Evolutionary conservation across 2,113 vertebrate species (phyloP).

Genomic region (Callipepla californica): DNA sequence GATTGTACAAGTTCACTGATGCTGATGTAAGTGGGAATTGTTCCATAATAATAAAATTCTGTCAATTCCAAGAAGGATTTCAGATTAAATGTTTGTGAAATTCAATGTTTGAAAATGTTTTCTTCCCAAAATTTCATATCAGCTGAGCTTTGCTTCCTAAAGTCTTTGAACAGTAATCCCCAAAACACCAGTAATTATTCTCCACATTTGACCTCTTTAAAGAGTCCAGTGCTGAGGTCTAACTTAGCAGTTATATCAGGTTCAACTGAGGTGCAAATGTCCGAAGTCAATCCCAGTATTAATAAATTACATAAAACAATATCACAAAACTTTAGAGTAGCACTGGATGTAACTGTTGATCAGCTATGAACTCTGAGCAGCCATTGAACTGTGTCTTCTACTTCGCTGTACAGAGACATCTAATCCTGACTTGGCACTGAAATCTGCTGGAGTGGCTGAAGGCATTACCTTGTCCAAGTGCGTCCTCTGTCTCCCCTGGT

Average conservation of each 20-base stretch:
- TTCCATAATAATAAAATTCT: neutral
- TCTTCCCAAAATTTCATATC: neutral
- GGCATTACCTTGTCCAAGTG: neutral
- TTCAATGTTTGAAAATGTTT: neutral
- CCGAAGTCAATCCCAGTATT: neutral
- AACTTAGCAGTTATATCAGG: neutral
- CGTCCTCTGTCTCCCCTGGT: neutral
- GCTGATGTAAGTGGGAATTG: neutral
- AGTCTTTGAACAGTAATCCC: neutral
- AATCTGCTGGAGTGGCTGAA: neutral
- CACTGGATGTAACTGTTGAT: neutral
- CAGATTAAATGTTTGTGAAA: neutral
- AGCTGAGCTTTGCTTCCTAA: neutral
- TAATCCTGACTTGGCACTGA: neutral
- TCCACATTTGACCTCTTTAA: neutral
- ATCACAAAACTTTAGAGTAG: neutral
- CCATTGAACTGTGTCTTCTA: neutral
- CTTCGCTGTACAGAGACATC: neutral
- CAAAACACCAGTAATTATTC: neutral
- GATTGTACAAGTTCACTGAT: accelerated
- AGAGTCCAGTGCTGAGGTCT: neutral
- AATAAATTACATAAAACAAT: neutral
- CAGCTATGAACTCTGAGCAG: neutral
- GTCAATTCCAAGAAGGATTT: neutral
- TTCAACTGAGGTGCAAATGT: neutral